A percentile compares a stretch with the other conserved stretches of the same genome.
These are phyloP conservation scores for Blastobasis lacticolella DNA, from an alignment of 2,888 invertebrate species.

Conservation along the genomic window DNA sequence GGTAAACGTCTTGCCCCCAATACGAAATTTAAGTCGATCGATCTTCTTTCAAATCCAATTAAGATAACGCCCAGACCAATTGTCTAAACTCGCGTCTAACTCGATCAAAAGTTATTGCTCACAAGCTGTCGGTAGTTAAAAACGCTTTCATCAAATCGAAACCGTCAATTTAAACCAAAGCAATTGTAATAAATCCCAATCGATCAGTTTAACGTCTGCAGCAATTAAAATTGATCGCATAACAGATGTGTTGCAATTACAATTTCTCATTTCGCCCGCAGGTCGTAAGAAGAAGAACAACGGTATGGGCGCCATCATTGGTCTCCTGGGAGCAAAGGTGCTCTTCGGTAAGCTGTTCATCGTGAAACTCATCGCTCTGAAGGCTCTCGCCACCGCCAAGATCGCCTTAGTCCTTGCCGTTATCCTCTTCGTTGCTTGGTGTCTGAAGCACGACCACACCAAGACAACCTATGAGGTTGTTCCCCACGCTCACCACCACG, in stretches of 20 bases:
- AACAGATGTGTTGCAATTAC: neutral
- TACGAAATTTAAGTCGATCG: no score
- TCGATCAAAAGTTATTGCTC: no score
- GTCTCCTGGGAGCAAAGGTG: conserved; percentile 70
- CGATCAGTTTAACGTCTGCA: no score
- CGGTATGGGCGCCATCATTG: conserved; percentile 80
- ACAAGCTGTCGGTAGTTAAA: no score
- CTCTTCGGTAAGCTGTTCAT: conserved; percentile 77
- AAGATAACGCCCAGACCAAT: no score
- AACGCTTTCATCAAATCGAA: no score
- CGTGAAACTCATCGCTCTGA: conserved; percentile 86
- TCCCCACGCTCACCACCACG: conserved; percentile 69
- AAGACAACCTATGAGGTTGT: conserved; percentile 66
- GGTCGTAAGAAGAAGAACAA: conserved; percentile 82
- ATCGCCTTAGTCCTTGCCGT: conserved; percentile 84
- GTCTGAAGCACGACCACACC: conserved; percentile 56
- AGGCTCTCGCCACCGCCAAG: conserved; percentile 87
- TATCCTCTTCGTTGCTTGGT: conserved; percentile 74
- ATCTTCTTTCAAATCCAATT: no score
- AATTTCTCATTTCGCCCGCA: conserved; percentile 34
- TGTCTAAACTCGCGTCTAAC: no score
- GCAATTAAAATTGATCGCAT: no score
- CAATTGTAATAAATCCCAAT: no score
- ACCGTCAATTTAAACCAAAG: no score
- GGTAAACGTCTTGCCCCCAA: conserved; percentile 61